These are phyloP conservation scores for Lysandra coridon DNA, from an alignment of 2,888 invertebrate genomes.

Conservation along the genomic window DNA sequence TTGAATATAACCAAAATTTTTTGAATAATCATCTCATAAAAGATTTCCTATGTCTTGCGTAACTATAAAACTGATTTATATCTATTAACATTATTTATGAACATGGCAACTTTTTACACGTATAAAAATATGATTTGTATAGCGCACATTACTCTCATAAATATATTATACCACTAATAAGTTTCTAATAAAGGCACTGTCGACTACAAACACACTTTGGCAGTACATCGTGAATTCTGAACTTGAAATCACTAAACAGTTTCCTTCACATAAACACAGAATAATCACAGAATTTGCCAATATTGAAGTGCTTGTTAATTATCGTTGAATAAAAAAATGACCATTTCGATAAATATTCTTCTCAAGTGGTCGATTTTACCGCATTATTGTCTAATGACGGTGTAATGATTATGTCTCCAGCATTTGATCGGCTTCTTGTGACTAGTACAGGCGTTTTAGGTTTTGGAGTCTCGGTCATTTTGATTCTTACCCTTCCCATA, in stretches of 20 bases:
- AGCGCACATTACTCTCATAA: slow-evolving; percentile 72
- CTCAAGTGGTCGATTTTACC: slow-evolving; percentile 73
- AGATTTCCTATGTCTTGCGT: slow-evolving; percentile 29
- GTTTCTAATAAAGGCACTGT: slow-evolving; percentile 76
- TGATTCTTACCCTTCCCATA: slow-evolving; percentile 89
- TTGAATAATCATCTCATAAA: slow-evolving; percentile 31
- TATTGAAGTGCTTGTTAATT: slow-evolving; percentile 73
- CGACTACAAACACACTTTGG: slow-evolving; percentile 82
- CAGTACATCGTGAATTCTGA: slow-evolving; percentile 67
- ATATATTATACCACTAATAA: slow-evolving; percentile 71
- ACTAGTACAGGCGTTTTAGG: slow-evolving; percentile 91
- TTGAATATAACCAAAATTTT: slow-evolving; percentile 46
- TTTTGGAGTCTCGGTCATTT: slow-evolving; percentile 87
- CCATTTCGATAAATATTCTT: slow-evolving; percentile 51
- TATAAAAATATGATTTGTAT: slow-evolving; percentile 77
- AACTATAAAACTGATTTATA: slow-evolving; percentile 58
- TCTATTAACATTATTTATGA: slow-evolving; percentile 57
- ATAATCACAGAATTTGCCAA: slow-evolving; percentile 78
- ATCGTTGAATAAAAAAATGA: slow-evolving; percentile 67
- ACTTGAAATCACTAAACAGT: slow-evolving; percentile 56
- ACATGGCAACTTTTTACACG: slow-evolving; percentile 79
- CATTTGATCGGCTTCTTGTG: slow-evolving; percentile 87
- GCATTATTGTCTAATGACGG: slow-evolving; percentile 67
- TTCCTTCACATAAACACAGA: slow-evolving; percentile 56
- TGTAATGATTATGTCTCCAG: slow-evolving; percentile 88